Evolutionary conservation across 2,888 invertebrate genomes (phyloP).

Genomic region (Notocelia uddmanniana): DNA sequence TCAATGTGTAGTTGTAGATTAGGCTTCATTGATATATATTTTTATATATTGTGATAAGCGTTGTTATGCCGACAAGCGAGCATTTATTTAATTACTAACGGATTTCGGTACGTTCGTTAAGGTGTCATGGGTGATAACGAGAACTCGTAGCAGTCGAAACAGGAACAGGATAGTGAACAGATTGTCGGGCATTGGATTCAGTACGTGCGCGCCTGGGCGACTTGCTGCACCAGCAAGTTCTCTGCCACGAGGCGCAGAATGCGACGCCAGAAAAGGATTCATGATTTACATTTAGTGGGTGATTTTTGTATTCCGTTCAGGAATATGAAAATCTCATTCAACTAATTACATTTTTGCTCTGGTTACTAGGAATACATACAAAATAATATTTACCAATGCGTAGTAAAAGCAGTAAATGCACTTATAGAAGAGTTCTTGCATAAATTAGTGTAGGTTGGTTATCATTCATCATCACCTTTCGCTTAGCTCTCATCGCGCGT

Average conservation of each 20-base stretch:
- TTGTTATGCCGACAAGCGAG: slow-evolving; percentile 84
- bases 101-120: slow-evolving; percentile 64
- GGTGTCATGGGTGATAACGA: slow-evolving; percentile 76
- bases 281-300: slow-evolving; percentile 75
- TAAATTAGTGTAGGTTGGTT: slow-evolving; percentile 62
- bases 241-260: slow-evolving; percentile 72
- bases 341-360: slow-evolving; percentile 72
- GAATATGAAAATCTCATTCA: slow-evolving; percentile 83
- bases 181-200: slow-evolving; percentile 28
- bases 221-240: slow-evolving; percentile 84
- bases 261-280: slow-evolving; percentile 69
- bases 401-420: slow-evolving; percentile 50
- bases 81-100: slow-evolving; percentile 82
- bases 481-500: slow-evolving; percentile 68
- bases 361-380: slow-evolving; percentile 56
- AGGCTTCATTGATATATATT: slow-evolving; percentile 85
- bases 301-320: slow-evolving; percentile 77
- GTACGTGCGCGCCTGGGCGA: slow-evolving; percentile 78
- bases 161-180: slow-evolving; percentile 18
- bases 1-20: slow-evolving; percentile 82
- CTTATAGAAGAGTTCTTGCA: slow-evolving; percentile 55
- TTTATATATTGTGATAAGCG: slow-evolving; percentile 86
- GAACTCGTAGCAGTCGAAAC: slow-evolving; percentile 48
- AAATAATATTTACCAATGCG: slow-evolving; percentile 52
- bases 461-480: slow-evolving; percentile 72